Conservation (phyloP, 92 coral and sea anemone genomes). For the Zoanthus sansibaricus region DNA sequence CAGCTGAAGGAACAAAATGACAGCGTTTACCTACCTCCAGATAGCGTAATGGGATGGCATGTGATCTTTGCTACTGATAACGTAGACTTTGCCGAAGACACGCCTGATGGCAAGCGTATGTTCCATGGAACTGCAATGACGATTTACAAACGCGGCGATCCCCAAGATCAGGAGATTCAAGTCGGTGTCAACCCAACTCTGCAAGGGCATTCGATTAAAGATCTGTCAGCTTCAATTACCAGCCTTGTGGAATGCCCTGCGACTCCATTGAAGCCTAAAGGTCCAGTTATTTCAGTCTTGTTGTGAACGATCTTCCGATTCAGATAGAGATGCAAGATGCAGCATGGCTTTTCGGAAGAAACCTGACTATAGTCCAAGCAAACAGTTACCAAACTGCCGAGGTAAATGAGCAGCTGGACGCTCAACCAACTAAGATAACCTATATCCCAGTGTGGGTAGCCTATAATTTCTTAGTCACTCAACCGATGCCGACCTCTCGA, state of each 20-base stretch:
- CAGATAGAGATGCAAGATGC: slow-evolving; percentile 46
- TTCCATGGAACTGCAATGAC: too few relatives aligned
- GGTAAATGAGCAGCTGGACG: slow-evolving; percentile 28
- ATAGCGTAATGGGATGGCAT: slow-evolving; percentile 64
- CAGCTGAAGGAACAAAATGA: slow-evolving; percentile 64
- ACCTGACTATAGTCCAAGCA: slow-evolving; percentile 35
- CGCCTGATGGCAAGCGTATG: slow-evolving; percentile 53
- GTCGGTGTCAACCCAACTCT: slow-evolving; percentile 42
- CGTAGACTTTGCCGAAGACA: slow-evolving; percentile 54
- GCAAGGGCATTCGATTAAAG: slow-evolving; percentile 60
- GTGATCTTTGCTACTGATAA: slow-evolving; percentile 70
- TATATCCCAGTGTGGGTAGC: slow-evolving; percentile 65
- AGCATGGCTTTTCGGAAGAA: slow-evolving; percentile 63
- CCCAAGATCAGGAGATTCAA: slow-evolving; percentile 53
- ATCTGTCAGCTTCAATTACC: slow-evolving; percentile 65
- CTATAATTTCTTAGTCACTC: slow-evolving; percentile 66
- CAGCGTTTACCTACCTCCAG: slow-evolving; percentile 71
- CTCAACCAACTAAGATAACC: slow-evolving; percentile 23
- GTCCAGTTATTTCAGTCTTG: slow-evolving; percentile 48
- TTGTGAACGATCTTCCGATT: slow-evolving; percentile 50
- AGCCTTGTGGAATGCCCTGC: slow-evolving; percentile 66
- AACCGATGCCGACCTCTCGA: slow-evolving; percentile 55
- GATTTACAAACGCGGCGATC: too few relatives aligned
- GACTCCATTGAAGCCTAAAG: slow-evolving; percentile 59
- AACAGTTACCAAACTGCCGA: slow-evolving; percentile 18